Evolutionary conservation across 2,888 invertebrate species (phyloP), one percentile per base, ranked within the genome.

Genomic region (Amblyteles armatorius): DNA sequence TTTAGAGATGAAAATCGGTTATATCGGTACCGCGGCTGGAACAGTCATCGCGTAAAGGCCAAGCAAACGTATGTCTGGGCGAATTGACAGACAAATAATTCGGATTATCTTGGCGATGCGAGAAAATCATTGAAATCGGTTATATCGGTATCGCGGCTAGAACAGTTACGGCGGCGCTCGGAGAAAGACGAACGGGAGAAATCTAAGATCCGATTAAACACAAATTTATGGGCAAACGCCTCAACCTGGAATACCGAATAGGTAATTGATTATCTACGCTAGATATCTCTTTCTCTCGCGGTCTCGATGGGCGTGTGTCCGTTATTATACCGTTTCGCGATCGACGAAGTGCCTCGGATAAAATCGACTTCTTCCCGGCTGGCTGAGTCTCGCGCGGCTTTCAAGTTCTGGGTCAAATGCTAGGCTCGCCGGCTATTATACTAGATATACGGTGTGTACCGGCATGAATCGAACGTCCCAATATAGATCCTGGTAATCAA

Each of bases 51-150:
- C 50, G 92, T 71, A 36, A 92, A 60, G 76, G 90, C 91, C 79
- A 92, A 83, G 83, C 87, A 91, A 74, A 87, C 82, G 89, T 82
- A 91, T 69, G 87, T 87, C 68, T 90, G 89, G 78, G 88, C 90
- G 78, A 91, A 89, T 48, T 50, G 29, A 79, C 11, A 11, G 5
- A 11, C 11, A 67, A 73, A 57, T 29, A 68, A 68, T 36, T 36
- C 29, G 33, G 19, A 71, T 65, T 33, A 44, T 26, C 4, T 57
- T 11, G 22, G 22, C 22, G 60, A 79, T 13, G 19, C 26, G 40
- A 74, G 57, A 72, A 55, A 19, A 16, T 29, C 13, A 36, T 55
- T 67, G 3, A 48, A 48, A 48, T n/a, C 11, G 13, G 16, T 9
- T 44, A 26, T 26, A 44, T 50, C 16, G 36, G 55, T 78, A 33